phyloP scores from a whole-genome alignment of 92 coral and sea anemone species.

The Phenganax subtilis region DNA sequence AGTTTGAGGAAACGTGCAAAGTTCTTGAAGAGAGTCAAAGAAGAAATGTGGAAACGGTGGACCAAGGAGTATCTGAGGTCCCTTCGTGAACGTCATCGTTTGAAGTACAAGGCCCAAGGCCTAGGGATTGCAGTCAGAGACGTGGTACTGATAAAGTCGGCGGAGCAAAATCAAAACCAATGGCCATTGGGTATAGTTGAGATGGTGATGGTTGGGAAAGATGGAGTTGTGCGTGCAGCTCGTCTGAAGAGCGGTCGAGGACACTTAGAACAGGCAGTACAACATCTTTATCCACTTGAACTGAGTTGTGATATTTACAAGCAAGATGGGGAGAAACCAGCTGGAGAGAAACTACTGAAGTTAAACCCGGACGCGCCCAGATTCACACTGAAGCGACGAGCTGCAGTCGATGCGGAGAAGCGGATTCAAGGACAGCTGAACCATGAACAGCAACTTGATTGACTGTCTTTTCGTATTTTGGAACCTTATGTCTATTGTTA shows the following conservation, averaged over 20 bases:
- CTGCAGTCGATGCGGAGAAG: neutral
- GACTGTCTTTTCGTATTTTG: neutral
- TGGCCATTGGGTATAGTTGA: neutral
- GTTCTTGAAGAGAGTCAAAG: neutral
- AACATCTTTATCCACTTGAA: neutral
- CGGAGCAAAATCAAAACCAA: neutral
- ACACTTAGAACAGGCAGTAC: neutral
- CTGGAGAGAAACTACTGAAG: neutral
- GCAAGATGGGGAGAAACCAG: neutral
- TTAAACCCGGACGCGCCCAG: neutral
- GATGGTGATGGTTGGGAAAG: neutral
- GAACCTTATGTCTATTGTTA: too few species aligned
- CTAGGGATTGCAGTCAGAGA: neutral
- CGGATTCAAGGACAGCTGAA: neutral
- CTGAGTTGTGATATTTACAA: neutral
- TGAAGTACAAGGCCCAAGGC: neutral
- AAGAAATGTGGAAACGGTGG: neutral
- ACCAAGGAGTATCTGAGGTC: neutral
- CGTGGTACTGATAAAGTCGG: neutral
- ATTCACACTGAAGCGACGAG: neutral
- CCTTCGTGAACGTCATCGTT: neutral
- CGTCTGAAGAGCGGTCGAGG: neutral
- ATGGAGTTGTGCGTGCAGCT: neutral
- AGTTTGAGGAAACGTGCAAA: neutral
- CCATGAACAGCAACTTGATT: neutral